Evolutionary conservation across 2,888 invertebrate species (phyloP).

Genomic region (Noctuana brunneofusca): DNA sequence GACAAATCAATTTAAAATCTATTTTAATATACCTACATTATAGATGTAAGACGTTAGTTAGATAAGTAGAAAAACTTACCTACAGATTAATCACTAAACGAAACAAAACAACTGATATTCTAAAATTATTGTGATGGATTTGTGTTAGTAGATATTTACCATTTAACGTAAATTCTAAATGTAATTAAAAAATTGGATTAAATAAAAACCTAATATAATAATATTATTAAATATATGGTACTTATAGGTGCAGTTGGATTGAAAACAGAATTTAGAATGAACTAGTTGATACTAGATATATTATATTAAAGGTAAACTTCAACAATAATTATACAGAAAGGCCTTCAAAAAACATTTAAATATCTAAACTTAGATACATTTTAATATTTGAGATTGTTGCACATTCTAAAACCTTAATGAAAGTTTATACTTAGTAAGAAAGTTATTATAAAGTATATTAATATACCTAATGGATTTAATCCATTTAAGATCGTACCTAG

Average conservation of each 20-base stretch:
- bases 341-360: conserved; percentile 4
- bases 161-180: conserved; percentile 56
- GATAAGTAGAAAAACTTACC: conserved; percentile 45
- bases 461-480: conserved; percentile 16
- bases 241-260: conserved; percentile 41
- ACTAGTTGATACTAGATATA: conserved; percentile 25
- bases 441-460: too few species aligned
- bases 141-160: conserved; percentile 70
- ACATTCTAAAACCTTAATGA: not conserved
- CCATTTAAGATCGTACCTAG: not conserved
- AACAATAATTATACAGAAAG: conserved; percentile 24
- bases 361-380: conserved; percentile 1
- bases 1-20: conserved; percentile 67
- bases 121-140: conserved; percentile 82
- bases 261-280: conserved; percentile 32
- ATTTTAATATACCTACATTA: conserved; percentile 62
- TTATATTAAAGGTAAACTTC: conserved; percentile 29
- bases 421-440: too few species aligned
- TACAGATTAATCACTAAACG: conserved; percentile 62
- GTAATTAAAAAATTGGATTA: conserved; percentile 43
- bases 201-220: conserved; percentile 40
- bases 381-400: conserved; percentile 11
- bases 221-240: conserved; percentile 33
- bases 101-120: conserved; percentile 81
- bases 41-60: conserved; percentile 39